phyloP scores from a whole-genome alignment of 2,888 invertebrate genomes.

The Branchipolynoe longqiensis region DNA sequence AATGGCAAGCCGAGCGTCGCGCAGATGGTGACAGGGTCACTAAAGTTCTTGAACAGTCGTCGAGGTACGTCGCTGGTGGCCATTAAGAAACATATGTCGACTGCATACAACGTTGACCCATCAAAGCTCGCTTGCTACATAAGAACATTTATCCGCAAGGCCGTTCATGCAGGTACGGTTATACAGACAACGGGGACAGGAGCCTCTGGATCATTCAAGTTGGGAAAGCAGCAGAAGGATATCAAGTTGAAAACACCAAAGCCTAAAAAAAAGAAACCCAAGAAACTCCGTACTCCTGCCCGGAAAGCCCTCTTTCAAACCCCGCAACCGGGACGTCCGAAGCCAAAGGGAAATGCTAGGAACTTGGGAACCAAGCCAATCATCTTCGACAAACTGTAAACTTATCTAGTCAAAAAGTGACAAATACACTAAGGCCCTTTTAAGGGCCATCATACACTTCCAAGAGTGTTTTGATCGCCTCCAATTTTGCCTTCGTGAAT shows the following conservation, averaged over 20 bases:
- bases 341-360: constrained; percentile 39
- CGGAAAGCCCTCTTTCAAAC: constrained; percentile 41
- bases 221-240: neutral
- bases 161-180: neutral
- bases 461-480: neutral
- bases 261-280: neutral
- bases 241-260: neutral
- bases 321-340: constrained; percentile 14
- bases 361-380: constrained; percentile 15
- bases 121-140: constrained; percentile 1
- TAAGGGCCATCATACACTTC: constrained; percentile 8
- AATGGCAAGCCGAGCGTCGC: constrained; percentile 3
- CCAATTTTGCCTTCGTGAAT: too few species aligned
- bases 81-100: constrained; percentile 37
- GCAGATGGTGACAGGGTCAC: constrained; percentile 6
- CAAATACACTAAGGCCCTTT: constrained; percentile 12
- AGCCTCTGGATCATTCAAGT: constrained; percentile 34
- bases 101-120: constrained; percentile 5
- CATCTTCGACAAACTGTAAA: neutral
- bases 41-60: constrained; percentile 23
- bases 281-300: constrained; percentile 33
- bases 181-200: constrained; percentile 35
- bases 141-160: constrained; percentile 2
- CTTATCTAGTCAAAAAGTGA: neutral
- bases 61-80: constrained; percentile 15